These are phyloP conservation scores for Podocnemis expansa DNA, from an alignment of 2,113 vertebrate species.

Conservation along the genomic window DNA sequence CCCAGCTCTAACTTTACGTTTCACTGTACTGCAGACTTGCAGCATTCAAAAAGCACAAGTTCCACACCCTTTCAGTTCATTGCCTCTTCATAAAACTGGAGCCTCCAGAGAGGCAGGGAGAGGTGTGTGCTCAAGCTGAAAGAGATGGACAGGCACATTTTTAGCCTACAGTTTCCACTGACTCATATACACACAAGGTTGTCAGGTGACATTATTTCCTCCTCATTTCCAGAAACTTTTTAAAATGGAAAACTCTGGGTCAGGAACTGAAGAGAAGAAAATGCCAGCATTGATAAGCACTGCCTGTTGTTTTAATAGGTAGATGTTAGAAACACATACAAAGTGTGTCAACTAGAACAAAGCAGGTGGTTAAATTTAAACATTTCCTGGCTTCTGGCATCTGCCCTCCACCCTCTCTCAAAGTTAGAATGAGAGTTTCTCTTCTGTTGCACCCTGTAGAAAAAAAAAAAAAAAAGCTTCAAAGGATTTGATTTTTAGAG, in stretches of 20 bases:
- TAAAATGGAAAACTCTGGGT: neutral
- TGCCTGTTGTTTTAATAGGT: neutral
- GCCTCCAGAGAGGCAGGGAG: neutral
- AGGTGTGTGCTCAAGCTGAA: neutral
- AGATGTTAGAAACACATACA: neutral
- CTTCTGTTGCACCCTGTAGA: neutral
- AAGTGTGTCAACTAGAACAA: neutral
- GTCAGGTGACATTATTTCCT: neutral
- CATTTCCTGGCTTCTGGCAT: neutral
- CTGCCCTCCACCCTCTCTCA: neutral
- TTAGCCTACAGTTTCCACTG: neutral
- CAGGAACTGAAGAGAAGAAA: neutral
- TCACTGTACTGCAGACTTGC: accelerated
- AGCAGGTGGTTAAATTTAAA: neutral
- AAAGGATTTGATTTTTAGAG: neutral
- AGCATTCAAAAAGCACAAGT: neutral
- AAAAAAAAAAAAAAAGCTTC: neutral
- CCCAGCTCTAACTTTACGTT: neutral
- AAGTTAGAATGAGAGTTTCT: neutral
- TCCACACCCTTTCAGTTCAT: neutral
- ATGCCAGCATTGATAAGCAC: neutral
- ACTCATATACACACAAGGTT: neutral
- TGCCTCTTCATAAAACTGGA: neutral
- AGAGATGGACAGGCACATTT: neutral
- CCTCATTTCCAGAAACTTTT: neutral